These are phyloP conservation scores for Oryzias sinensis DNA, from an alignment of 2,797 vertebrate species.

Conservation along the genomic window DNA sequence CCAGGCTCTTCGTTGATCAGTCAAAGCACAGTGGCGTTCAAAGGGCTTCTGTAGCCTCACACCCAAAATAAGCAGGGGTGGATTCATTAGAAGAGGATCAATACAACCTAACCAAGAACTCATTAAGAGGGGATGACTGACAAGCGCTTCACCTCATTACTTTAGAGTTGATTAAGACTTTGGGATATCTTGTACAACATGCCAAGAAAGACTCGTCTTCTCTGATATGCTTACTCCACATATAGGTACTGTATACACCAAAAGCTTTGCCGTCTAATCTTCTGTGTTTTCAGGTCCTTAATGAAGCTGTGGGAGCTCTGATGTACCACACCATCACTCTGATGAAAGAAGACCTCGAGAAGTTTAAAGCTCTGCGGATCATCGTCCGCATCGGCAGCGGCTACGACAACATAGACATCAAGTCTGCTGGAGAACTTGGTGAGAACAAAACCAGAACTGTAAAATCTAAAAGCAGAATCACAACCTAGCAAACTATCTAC, in stretches of 20 bases:
- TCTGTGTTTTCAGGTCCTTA: slow-evolving; percentile 85
- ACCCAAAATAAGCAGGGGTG: slow-evolving; percentile 25
- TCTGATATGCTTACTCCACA: neutral
- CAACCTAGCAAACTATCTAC: no score
- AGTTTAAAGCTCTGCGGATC: slow-evolving; percentile 97
- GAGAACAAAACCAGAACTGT: slow-evolving; percentile 16
- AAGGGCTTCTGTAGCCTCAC: slow-evolving; percentile 44
- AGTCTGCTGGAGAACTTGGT: slow-evolving; percentile 97
- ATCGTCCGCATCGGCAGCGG: slow-evolving; percentile 97
- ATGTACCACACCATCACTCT: slow-evolving; percentile 99
- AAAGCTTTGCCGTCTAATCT: neutral
- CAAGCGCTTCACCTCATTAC: slow-evolving; percentile 1
- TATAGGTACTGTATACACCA: neutral
- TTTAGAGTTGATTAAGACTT: slow-evolving; percentile 17
- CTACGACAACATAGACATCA: slow-evolving; percentile 98
- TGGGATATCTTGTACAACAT: neutral
- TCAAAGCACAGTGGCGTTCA: slow-evolving; percentile 65
- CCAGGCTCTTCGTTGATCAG: slow-evolving; percentile 46
- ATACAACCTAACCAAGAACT: slow-evolving; percentile 24
- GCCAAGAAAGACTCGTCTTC: slow-evolving; percentile 4
- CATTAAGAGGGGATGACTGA: slow-evolving; percentile 34
- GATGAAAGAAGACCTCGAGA: slow-evolving; percentile 96
- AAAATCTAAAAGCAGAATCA: neutral
- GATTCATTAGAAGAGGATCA: slow-evolving; percentile 6
- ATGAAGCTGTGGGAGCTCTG: slow-evolving; percentile 95